Evolutionary conservation across 2,888 invertebrate genomes (phyloP).

Genomic region (Amphipoea oculea): DNA sequence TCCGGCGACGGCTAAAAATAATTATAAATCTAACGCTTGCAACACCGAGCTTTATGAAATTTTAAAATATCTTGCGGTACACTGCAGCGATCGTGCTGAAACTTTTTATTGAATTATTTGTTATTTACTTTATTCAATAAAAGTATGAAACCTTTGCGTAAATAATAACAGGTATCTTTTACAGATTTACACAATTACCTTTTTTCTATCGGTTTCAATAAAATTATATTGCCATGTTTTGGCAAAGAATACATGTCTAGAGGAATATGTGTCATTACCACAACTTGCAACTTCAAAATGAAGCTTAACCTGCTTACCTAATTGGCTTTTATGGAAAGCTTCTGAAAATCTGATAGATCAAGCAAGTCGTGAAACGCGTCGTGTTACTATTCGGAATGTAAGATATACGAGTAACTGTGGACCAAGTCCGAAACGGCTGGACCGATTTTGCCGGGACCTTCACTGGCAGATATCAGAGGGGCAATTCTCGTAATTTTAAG

Average conservation of each 20-base stretch:
- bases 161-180: not conserved
- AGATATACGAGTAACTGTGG: too few species aligned
- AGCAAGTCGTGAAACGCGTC: not conserved
- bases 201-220: not conserved
- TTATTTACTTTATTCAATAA: constrained; percentile 10
- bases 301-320: not conserved
- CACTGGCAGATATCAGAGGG: not conserved
- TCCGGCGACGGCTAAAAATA: constrained; percentile 69
- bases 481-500: too few species aligned
- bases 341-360: not conserved
- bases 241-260: not conserved
- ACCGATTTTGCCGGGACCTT: not conserved
- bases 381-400: not conserved
- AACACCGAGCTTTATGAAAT: constrained; percentile 59
- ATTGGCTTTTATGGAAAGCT: not conserved
- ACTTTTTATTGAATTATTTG: constrained; percentile 22
- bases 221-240: too few species aligned
- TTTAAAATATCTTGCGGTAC: constrained; percentile 49
- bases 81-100: constrained; percentile 25
- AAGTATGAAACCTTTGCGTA: not conserved
- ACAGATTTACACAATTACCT: not conserved
- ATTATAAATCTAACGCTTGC: constrained; percentile 62
- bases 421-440: not conserved
- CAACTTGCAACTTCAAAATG: not conserved
- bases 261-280: not conserved